These are phyloP conservation scores for Alexandromys fortis DNA, from an alignment of 2,113 vertebrate genomes.

Conservation along the genomic window DNA sequence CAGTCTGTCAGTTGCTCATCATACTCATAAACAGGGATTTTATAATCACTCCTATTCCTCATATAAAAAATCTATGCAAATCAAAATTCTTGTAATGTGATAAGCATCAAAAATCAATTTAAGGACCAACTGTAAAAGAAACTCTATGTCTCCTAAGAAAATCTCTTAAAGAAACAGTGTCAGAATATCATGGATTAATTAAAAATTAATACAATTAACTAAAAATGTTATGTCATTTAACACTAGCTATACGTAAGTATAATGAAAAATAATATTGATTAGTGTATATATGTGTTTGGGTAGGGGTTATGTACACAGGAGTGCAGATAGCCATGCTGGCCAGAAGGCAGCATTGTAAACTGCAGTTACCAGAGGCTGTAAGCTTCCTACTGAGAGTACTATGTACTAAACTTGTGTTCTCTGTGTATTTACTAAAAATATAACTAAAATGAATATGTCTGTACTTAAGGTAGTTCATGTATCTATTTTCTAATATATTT, in stretches of 20 bases:
- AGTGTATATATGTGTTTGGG: neutral
- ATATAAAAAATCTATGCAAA: neutral
- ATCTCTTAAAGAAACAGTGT: neutral
- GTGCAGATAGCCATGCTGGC: no score
- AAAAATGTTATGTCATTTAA: neutral
- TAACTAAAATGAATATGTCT: neutral
- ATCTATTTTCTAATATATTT: neutral
- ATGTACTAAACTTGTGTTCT: neutral
- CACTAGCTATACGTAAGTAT: neutral
- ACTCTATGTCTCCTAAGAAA: neutral
- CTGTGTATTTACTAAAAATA: neutral
- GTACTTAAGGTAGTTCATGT: neutral
- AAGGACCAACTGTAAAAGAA: neutral
- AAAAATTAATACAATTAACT: neutral
- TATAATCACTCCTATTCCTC: neutral
- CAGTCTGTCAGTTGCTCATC: neutral
- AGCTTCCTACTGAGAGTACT: neutral
- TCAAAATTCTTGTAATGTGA: neutral
- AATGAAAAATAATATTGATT: neutral
- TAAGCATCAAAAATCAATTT: neutral
- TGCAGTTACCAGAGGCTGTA: neutral
- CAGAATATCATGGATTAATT: neutral
- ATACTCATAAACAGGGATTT: neutral
- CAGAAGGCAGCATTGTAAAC: neutral
- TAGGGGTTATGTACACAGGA: no score